phyloP scores from a whole-genome alignment of 2,797 vertebrate species.

The Crenichthys baileyi region DNA sequence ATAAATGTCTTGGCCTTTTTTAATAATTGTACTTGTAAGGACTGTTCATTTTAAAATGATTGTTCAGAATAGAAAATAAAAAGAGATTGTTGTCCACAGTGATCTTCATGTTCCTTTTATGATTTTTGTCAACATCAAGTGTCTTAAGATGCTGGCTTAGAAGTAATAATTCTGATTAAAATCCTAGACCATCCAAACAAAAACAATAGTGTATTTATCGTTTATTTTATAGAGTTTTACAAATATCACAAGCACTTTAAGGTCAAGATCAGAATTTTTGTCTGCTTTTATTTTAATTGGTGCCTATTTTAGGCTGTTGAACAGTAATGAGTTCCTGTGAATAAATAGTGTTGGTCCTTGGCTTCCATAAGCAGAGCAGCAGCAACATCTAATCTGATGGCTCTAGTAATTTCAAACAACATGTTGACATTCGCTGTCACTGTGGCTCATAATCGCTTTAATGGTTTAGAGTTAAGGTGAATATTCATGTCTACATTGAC shows the following conservation, averaged over 20 bases:
- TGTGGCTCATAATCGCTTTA: slow-evolving; percentile 35
- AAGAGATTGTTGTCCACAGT: slow-evolving; percentile 75
- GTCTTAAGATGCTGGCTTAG: background rate
- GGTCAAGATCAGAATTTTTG: background rate
- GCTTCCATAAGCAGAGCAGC: background rate
- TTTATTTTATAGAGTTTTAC: background rate
- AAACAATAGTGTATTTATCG: background rate
- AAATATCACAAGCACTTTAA: background rate
- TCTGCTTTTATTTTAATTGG: background rate
- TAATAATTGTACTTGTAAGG: slow-evolving; percentile 73
- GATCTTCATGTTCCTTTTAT: slow-evolving; percentile 62
- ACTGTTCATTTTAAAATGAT: slow-evolving; percentile 80
- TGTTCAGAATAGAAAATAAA: slow-evolving; percentile 82
- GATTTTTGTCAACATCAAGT: slow-evolving; percentile 15
- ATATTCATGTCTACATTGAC: slow-evolving; percentile 49
- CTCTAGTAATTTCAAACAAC: slow-evolving; percentile 51
- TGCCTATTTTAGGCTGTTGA: background rate
- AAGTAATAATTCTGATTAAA: background rate
- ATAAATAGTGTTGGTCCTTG: background rate
- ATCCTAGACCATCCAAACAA: background rate
- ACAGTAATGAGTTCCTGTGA: background rate
- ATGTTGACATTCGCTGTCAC: slow-evolving; percentile 31
- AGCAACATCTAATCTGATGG: slow-evolving; percentile 3
- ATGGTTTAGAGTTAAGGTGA: slow-evolving; percentile 38
- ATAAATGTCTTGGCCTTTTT: slow-evolving; percentile 76